Percentiles rank a stretch among this genome's conserved stretches.
Conservation (phyloP, 1,140 invertebrate species). For the Hypsibius dujardini region DNA sequence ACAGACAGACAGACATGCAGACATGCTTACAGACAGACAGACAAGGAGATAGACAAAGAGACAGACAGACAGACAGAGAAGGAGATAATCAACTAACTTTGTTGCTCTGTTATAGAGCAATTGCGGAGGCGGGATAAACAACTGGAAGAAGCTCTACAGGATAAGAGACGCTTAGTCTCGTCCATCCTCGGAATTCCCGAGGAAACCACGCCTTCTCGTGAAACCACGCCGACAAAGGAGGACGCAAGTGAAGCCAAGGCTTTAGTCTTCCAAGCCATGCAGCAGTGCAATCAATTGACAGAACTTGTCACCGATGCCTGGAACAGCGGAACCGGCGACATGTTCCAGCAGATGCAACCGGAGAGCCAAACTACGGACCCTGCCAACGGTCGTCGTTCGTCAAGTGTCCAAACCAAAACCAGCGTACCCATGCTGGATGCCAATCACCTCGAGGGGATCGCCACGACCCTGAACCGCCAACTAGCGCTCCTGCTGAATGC, state of each 20-base stretch:
- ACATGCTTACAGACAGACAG: too few relatives aligned
- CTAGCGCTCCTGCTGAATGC: not conserved
- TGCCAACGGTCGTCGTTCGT: not conserved
- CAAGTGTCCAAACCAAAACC: not conserved
- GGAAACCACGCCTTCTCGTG: not conserved
- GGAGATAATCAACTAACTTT: too few relatives aligned
- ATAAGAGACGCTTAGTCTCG: slow-evolving; percentile 54
- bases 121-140: slow-evolving; percentile 50
- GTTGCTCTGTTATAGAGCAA: slow-evolving; percentile 38
- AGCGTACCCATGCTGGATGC: not conserved
- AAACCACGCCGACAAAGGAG: not conserved
- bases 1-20: too few relatives aligned
- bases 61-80: too few relatives aligned
- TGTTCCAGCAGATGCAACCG: not conserved
- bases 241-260: not conserved
- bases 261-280: not conserved
- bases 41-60: too few relatives aligned
- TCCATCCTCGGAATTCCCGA: slow-evolving; percentile 41
- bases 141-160: slow-evolving; percentile 48
- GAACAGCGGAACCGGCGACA: not conserved
- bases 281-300: not conserved
- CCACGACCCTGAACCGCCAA: not conserved
- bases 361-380: not conserved
- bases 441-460: not conserved
- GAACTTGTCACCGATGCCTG: not conserved